Evolutionary conservation across 2,113 vertebrate species (phyloP).

Genomic region (Trogon melanurus): DNA sequence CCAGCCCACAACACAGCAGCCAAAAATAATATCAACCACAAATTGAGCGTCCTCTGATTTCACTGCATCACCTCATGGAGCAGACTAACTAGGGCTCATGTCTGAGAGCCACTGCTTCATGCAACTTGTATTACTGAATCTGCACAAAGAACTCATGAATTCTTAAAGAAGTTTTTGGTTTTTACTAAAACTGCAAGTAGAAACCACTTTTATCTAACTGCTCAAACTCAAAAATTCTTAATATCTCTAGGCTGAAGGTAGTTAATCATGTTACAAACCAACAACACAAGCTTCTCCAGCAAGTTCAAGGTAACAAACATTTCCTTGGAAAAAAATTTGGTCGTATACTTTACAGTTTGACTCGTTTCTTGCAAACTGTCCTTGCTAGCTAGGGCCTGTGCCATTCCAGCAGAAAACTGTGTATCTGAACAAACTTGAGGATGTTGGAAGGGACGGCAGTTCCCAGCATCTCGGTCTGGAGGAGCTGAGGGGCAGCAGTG

Average conservation of each 20-base stretch:
- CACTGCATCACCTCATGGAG: not conserved
- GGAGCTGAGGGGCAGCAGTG: not conserved
- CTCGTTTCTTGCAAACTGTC: not conserved
- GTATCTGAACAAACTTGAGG: not conserved
- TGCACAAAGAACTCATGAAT: not conserved
- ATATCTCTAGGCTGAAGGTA: not conserved
- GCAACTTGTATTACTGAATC: not conserved
- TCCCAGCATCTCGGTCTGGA: not conserved
- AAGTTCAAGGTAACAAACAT: not conserved
- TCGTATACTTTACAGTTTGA: not conserved
- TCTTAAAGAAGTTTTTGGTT: not conserved
- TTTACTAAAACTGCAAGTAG: not conserved
- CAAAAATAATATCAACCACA: not conserved
- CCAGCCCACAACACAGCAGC: not conserved
- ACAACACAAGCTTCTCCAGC: not conserved
- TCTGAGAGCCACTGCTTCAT: not conserved
- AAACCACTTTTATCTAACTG: not conserved
- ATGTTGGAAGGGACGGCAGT: not conserved
- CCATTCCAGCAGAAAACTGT: not conserved
- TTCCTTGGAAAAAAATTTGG: not conserved
- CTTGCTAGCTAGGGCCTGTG: not conserved
- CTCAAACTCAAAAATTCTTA: not conserved
- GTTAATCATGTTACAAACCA: not conserved
- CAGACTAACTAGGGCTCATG: fast-evolving
- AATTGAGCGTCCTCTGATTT: not conserved